Conservation (phyloP, 1,140 invertebrate species). For the Bombus sibiricus region DNA sequence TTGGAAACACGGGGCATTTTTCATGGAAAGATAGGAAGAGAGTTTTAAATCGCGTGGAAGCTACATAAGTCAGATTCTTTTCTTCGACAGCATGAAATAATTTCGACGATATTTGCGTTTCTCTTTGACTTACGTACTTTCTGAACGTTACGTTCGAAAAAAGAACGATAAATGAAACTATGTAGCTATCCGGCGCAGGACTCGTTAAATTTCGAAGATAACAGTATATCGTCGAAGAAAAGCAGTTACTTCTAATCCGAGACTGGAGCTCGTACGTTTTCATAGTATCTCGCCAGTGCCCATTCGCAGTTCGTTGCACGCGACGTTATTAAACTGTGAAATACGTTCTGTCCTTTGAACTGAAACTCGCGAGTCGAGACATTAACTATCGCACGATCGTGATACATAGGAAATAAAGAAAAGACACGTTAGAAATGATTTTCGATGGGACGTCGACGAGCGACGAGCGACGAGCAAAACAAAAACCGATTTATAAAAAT, state of each 20-base stretch:
- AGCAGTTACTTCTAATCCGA: constrained; percentile 71
- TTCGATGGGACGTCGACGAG: not conserved
- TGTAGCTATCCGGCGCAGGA: not conserved
- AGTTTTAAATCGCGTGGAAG: not conserved
- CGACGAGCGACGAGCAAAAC: constrained; percentile 13
- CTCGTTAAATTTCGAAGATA: constrained; percentile 42
- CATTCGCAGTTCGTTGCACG: constrained; percentile 49
- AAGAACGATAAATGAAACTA: constrained; percentile 45
- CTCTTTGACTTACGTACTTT: not conserved
- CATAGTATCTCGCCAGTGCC: constrained; percentile 45
- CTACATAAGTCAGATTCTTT: not conserved
- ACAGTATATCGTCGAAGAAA: constrained; percentile 39
- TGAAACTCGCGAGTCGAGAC: not conserved
- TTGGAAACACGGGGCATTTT: not conserved
- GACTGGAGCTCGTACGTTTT: constrained; percentile 66
- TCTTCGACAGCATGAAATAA: no score
- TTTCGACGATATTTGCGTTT: not conserved
- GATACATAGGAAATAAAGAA: not conserved
- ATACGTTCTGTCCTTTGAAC: constrained; percentile 35
- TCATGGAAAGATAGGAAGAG: not conserved
- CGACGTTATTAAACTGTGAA: constrained; percentile 66
- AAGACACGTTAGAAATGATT: not conserved
- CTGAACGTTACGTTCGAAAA: constrained; percentile 11
- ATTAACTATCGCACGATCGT: no score
- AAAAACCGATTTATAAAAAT: constrained; percentile 53